Conservation (phyloP, 2,797 vertebrate species). For the Acomys russatus region DNA sequence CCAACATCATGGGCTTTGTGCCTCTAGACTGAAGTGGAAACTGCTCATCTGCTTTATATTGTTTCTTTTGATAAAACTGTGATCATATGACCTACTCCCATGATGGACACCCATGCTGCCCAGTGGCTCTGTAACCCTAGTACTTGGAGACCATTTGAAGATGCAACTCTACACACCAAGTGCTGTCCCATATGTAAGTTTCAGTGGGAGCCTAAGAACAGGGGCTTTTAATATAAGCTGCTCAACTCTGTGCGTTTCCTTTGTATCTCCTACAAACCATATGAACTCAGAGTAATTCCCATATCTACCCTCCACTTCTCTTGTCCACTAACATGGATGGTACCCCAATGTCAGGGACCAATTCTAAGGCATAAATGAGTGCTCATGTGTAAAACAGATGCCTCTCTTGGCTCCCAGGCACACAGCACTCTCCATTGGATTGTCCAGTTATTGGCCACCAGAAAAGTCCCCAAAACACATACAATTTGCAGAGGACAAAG, state of each 20-base stretch:
- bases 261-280: background rate
- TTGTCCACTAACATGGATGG: background rate
- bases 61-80: background rate
- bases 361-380: background rate
- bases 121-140: background rate
- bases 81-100: background rate
- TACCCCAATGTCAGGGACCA: background rate
- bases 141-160: background rate
- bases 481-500: background rate
- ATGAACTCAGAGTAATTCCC: too few relatives aligned
- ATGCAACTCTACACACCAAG: rapidly evolving
- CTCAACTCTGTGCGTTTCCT: background rate
- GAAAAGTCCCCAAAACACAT: background rate
- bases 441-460: background rate
- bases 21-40: background rate
- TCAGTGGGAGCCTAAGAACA: rapidly evolving
- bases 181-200: rapidly evolving
- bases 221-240: background rate
- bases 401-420: background rate
- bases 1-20: background rate
- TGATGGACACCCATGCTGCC: rapidly evolving
- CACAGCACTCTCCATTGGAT: background rate
- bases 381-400: background rate
- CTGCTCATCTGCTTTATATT: background rate
- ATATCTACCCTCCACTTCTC: background rate